Evolutionary conservation across 2,888 invertebrate genomes (phyloP).

Genomic region (Linnaemya vulpina): DNA sequence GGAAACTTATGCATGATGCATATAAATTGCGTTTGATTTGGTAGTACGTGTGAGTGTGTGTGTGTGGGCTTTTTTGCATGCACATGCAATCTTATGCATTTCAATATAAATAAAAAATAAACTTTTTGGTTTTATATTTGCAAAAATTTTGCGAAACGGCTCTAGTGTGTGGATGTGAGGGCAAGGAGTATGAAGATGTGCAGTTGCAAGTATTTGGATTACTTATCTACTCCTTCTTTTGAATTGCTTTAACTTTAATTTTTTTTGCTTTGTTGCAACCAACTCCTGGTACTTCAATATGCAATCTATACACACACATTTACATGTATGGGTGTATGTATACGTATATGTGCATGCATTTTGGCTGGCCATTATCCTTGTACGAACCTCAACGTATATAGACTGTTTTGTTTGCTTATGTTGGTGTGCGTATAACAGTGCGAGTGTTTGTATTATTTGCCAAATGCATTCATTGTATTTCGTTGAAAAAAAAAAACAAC

Average conservation of each 20-base stretch:
- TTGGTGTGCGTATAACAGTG: constrained; percentile 33
- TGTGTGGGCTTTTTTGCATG: constrained; percentile 11
- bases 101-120: constrained; percentile 46
- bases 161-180: not conserved
- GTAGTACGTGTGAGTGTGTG: not conserved
- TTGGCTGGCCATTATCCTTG: constrained; percentile 61
- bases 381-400: constrained; percentile 42
- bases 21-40: constrained; percentile 63
- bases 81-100: constrained; percentile 63
- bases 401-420: constrained; percentile 48
- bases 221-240: constrained; percentile 64
- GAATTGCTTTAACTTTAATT: constrained; percentile 45
- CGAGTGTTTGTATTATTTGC: constrained; percentile 46
- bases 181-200: constrained; percentile 3
- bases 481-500: constrained; percentile 51
- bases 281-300: constrained; percentile 33
- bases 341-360: constrained; percentile 17
- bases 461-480: constrained; percentile 68
- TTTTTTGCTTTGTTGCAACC: constrained; percentile 41
- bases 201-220: constrained; percentile 52
- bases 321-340: too few species aligned
- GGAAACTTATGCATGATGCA: constrained; percentile 24
- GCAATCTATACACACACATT: not conserved
- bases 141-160: constrained; percentile 24
- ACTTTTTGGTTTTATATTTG: constrained; percentile 12